Evolutionary conservation across 2,888 invertebrate genomes (phyloP).

Genomic region (Yponomeuta evonymella): DNA sequence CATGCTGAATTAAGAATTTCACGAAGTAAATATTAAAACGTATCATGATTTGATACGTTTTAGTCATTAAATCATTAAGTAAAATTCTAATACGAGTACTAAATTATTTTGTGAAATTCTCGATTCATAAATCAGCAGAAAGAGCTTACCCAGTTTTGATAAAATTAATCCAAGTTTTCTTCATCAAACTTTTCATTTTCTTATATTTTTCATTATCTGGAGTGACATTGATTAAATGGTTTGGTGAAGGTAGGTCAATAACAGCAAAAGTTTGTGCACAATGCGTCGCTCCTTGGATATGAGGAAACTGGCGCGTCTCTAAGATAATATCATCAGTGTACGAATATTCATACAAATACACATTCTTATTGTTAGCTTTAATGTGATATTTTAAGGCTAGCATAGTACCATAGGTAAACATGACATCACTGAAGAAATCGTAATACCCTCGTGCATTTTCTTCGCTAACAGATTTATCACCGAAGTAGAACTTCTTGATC

Average conservation of each 20-base stretch:
- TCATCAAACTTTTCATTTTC: background rate
- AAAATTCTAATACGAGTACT: no score
- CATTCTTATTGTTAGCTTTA: background rate
- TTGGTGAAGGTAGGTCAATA: no score
- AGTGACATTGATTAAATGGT: background rate
- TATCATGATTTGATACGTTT: no score
- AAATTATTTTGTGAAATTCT: no score
- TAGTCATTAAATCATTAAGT: no score
- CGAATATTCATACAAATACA: slow-evolving; percentile 8
- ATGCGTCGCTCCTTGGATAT: background rate
- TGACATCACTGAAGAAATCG: slow-evolving; percentile 15
- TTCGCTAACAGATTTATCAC: slow-evolving; percentile 6
- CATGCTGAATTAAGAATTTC: no score
- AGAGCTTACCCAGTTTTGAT: slow-evolving; percentile 13
- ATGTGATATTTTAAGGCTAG: background rate
- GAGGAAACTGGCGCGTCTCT: background rate
- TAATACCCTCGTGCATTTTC: slow-evolving; percentile 2
- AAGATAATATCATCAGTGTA: background rate
- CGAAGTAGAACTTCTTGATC: slow-evolving; percentile 14
- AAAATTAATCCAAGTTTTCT: slow-evolving; percentile 13
- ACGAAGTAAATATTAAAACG: no score
- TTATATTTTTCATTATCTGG: background rate
- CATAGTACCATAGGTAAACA: slow-evolving; percentile 7
- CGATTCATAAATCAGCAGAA: no score
- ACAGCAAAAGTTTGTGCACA: background rate